Evolutionary conservation across 2,888 invertebrate genomes (phyloP), one percentile per base, ranked within the genome.

Genomic region (Neocrepidodera transversa): DNA sequence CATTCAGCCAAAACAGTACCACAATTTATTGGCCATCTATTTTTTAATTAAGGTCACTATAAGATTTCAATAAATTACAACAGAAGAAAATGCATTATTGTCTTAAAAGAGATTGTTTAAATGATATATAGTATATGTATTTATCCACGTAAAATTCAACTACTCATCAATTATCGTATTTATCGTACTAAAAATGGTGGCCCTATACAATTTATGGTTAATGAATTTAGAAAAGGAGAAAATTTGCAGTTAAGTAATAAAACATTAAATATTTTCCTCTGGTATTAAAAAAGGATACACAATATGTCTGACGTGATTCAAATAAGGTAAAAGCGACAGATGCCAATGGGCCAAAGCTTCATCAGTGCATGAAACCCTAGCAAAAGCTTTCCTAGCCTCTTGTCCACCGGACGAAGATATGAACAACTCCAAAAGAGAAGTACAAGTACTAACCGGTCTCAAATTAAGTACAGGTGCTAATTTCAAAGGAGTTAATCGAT

Each of bases 1-100:
- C 95, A 95, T 81, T 94, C 93, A 0, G 92, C 89, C 71, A 96
- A 90, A 32, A 89, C 82, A 67, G 92, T 89, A 58, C 88, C 89
- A 4, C 87, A 88, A 62, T 89, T 89, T 49, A 92, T 85, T 1
- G 95, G 93, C 95, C 95, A 96, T 58, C 93, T 92, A 70, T 57
- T 55, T 54, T 54, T 43, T 56, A 60, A 10, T 30, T 35, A 47
- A 43, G n/a, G n/a, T n/a, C n/a, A n/a, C n/a, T n/a, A n/a, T n/a
- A n/a, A n/a, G n/a, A n/a, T n/a, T n/a, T n/a, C n/a, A n/a, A n/a
- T n/a, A n/a, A n/a, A n/a, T n/a, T n/a, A n/a, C n/a, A n/a, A n/a
- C n/a, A n/a, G n/a, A n/a, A n/a, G n/a, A n/a, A n/a, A n/a, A n/a
- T n/a, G n/a, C n/a, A n/a, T n/a, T n/a, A n/a, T n/a, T n/a, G n/a